phyloP scores from a whole-genome alignment of 2,888 invertebrate genomes.

The Mycalesis mineus region DNA sequence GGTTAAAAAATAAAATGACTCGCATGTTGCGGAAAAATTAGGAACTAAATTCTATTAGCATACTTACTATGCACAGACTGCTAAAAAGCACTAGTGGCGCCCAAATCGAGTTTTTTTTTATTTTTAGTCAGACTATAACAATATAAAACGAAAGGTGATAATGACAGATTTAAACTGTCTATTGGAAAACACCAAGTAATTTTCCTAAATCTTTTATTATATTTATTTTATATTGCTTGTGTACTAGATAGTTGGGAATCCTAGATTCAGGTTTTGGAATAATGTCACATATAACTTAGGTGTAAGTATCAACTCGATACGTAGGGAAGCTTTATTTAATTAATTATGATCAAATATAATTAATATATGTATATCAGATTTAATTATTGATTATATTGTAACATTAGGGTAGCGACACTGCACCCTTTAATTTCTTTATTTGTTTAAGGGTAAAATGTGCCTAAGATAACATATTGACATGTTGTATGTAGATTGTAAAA shows the following conservation, averaged over 20 bases:
- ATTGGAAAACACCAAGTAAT: too few species aligned
- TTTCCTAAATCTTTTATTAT: too few species aligned
- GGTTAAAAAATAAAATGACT: too few species aligned
- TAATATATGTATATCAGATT: neutral
- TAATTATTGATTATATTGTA: neutral
- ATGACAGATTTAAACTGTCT: neutral
- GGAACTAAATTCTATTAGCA: too few species aligned
- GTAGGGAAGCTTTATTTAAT: slow-evolving; percentile 1
- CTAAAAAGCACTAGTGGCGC: too few species aligned
- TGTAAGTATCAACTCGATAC: neutral
- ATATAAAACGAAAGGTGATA: too few species aligned
- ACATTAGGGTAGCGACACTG: neutral
- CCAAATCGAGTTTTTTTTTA: too few species aligned
- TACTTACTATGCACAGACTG: too few species aligned
- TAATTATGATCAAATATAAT: neutral
- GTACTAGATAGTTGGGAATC: neutral
- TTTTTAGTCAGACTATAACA: too few species aligned
- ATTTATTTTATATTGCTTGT: neutral
- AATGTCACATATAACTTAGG: neutral
- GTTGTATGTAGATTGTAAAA: neutral
- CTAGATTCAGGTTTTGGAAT: neutral
- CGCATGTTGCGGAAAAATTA: too few species aligned
- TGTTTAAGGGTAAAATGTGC: slow-evolving; percentile 51
- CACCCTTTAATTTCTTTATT: slow-evolving; percentile 11
- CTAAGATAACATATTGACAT: slow-evolving; percentile 34